These are phyloP conservation scores for Toxotes chatareus DNA, from an alignment of 2,113 vertebrate species.

Conservation along the genomic window DNA sequence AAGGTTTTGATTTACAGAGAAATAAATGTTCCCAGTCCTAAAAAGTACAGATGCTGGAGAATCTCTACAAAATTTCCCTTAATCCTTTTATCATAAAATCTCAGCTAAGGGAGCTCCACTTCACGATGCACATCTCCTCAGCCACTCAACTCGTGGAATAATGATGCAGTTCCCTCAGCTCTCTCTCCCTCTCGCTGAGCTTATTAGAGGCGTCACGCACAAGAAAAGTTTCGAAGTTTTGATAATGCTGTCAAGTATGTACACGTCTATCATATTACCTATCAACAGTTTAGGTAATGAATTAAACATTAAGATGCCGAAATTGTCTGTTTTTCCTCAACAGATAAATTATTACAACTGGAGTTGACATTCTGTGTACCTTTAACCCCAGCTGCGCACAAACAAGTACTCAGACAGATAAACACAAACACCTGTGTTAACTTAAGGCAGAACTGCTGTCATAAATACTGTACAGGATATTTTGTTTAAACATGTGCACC, in stretches of 20 bases:
- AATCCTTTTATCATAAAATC: constrained; percentile 24
- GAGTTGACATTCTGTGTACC: constrained; percentile 41
- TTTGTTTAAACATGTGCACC: constrained; percentile 27
- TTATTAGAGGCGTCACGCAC: constrained; percentile 21
- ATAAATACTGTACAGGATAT: constrained; percentile 12
- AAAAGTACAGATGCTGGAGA: constrained; percentile 22
- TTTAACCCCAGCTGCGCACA: constrained; percentile 38
- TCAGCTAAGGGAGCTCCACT: constrained; percentile 30
- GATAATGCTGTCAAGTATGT: constrained; percentile 13
- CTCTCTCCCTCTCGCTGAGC: constrained; percentile 1
- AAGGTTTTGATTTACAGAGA: constrained; percentile 15
- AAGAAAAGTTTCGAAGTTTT: constrained; percentile 31
- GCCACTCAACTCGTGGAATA: constrained; percentile 43
- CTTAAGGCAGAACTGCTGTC: constrained; percentile 38
- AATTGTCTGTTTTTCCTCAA: constrained; percentile 37
- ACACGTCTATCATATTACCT: constrained; percentile 24
- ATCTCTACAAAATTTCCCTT: constrained; percentile 30
- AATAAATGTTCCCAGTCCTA: constrained; percentile 9
- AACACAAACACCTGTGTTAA: constrained; percentile 4
- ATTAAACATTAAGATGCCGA: constrained; percentile 63
- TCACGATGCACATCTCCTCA: constrained; percentile 16
- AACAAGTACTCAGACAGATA: constrained; percentile 22
- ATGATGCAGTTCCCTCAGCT: constrained; percentile 35
- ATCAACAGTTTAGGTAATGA: constrained; percentile 54
- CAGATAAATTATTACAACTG: constrained; percentile 48